phyloP scores from a whole-genome alignment of 2,113 vertebrate species.

The Heterotilapia buettikoferi region DNA sequence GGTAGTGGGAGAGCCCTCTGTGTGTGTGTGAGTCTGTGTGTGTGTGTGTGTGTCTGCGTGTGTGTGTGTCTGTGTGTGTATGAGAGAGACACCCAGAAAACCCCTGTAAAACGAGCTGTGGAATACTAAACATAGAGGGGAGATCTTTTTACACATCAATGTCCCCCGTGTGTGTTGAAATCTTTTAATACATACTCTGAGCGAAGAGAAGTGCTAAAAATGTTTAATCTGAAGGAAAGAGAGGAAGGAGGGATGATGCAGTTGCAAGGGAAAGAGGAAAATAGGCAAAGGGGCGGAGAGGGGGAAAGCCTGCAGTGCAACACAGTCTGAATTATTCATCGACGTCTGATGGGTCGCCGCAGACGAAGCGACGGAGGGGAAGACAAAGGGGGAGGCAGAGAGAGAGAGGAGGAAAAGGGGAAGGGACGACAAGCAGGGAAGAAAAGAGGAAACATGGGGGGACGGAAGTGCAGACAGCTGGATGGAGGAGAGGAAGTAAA shows the following conservation, averaged over 20 bases:
- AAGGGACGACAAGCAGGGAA: not conserved
- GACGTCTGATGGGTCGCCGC: conserved; percentile 42
- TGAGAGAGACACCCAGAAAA: conserved; percentile 1
- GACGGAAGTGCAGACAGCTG: not conserved
- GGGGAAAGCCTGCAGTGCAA: conserved; percentile 72
- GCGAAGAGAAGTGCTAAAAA: not conserved
- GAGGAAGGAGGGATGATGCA: conserved; percentile 42
- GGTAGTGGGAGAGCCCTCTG: conserved; percentile 45
- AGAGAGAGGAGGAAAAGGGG: not conserved
- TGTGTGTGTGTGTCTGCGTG: not conserved
- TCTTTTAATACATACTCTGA: not conserved
- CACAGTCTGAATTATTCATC: conserved; percentile 79
- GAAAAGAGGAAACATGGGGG: not conserved
- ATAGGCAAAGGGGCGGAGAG: conserved; percentile 29
- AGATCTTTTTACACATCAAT: not conserved
- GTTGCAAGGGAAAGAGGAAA: conserved; percentile 13
- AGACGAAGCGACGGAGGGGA: conserved; percentile 26
- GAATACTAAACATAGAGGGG: conserved; percentile 54
- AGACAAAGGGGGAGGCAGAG: conserved; percentile 2
- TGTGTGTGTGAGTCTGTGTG: not conserved
- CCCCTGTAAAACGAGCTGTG: conserved; percentile 39
- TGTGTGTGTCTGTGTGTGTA: not conserved
- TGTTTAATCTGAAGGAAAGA: not conserved
- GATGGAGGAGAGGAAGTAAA: not conserved
- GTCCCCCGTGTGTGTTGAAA: not conserved